Conservation (phyloP, 1,140 invertebrate species). For the Pachypeltis micranthus region DNA sequence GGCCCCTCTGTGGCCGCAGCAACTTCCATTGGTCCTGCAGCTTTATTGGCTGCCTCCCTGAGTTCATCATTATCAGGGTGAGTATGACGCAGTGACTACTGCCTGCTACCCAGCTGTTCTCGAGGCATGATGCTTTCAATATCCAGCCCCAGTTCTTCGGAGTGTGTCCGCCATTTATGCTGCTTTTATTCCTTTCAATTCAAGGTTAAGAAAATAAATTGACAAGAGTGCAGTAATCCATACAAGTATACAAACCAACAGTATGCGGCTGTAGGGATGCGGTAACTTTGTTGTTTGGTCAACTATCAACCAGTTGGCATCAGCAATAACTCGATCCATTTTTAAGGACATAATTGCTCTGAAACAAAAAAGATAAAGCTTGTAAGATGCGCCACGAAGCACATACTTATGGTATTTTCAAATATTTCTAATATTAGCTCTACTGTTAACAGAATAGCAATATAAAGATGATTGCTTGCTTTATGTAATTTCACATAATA, state of each 20-base stretch:
- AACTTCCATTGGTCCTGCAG: too few relatives aligned
- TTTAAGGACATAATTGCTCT: slow-evolving; percentile 5
- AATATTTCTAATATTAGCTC: background rate
- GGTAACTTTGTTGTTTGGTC: background rate
- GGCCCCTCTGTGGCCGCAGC: too few relatives aligned
- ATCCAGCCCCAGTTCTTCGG: too few relatives aligned
- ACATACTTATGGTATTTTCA: background rate
- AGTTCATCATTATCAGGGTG: too few relatives aligned
- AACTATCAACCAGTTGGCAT: slow-evolving; percentile 12
- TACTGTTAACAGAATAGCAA: background rate
- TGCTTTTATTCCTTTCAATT: too few relatives aligned
- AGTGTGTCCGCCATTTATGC: too few relatives aligned
- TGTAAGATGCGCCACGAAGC: background rate
- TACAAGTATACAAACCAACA: background rate
- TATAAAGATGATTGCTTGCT: background rate
- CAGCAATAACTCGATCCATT: slow-evolving; percentile 12
- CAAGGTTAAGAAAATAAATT: background rate
- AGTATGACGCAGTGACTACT: too few relatives aligned
- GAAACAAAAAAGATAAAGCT: background rate
- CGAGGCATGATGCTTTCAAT: background rate
- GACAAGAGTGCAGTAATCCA: background rate
- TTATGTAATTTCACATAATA: background rate
- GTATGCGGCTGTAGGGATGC: slow-evolving; percentile 1
- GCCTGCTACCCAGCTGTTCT: background rate
- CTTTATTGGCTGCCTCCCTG: too few relatives aligned